Percentiles rank a stretch among this genome's conserved stretches.
These are phyloP conservation scores for Halichondria panicea DNA, from an alignment of 37 sponge, comb jelly and placozoan genomes.

Conservation along the genomic window DNA sequence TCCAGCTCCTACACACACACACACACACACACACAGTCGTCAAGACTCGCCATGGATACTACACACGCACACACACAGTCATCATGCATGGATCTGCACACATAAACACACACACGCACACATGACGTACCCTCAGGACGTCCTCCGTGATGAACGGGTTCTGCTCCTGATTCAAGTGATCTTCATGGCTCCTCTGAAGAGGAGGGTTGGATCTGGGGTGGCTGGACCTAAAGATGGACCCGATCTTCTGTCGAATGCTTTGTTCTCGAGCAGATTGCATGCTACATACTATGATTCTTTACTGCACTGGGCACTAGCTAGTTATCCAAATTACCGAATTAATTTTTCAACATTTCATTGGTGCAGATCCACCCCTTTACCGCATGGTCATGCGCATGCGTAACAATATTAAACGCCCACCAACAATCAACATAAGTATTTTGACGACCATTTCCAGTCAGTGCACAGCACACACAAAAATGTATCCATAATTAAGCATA, in stretches of 20 bases:
- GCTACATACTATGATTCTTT: too few relatives aligned
- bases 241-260: slow-evolving; percentile 50
- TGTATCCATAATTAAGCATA: too few relatives aligned
- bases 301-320: too few relatives aligned
- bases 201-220: slow-evolving; percentile 10
- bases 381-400: too few relatives aligned
- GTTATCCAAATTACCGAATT: too few relatives aligned
- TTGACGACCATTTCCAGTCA: too few relatives aligned
- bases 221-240: slow-evolving; percentile 42
- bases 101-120: not conserved
- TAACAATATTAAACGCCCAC: too few relatives aligned
- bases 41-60: too few relatives aligned
- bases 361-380: too few relatives aligned
- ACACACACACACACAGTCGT: not conserved
- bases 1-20: slow-evolving; percentile 40
- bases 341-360: not conserved
- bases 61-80: not conserved
- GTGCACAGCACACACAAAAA: too few relatives aligned
- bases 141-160: slow-evolving; percentile 66
- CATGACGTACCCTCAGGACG: slow-evolving; percentile 65
- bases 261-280: slow-evolving; percentile 37
- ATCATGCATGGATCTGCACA: not conserved
- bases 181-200: slow-evolving; percentile 27
- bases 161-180: slow-evolving; percentile 9
- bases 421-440: too few relatives aligned